Evolutionary conservation across 2,888 invertebrate genomes (phyloP).

Genomic region (Lamellibrachia columna): DNA sequence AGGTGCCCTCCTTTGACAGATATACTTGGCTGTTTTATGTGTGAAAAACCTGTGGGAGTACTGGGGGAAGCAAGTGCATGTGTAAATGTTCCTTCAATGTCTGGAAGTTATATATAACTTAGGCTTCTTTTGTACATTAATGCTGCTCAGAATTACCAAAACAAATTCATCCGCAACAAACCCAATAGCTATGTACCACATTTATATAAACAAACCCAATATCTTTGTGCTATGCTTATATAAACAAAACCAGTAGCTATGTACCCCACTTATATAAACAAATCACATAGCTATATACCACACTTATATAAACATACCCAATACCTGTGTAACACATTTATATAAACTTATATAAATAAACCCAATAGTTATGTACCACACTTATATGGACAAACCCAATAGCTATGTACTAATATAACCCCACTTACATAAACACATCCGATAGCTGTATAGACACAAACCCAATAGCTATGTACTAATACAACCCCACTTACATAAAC

Average conservation of each 20-base stretch:
- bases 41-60: no score
- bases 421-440: background rate
- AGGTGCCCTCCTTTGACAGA: no score
- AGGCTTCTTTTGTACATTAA: no score
- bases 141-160: no score
- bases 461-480: background rate
- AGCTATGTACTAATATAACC: background rate
- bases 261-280: background rate
- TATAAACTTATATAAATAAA: background rate
- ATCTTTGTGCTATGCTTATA: background rate
- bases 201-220: background rate
- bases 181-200: background rate
- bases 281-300: background rate
- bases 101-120: no score
- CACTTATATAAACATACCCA: no score
- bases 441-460: background rate
- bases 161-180: no score
- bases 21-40: no score
- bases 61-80: no score
- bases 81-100: no score
- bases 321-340: background rate
- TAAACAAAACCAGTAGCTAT: no score
- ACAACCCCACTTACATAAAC: background rate
- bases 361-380: background rate
- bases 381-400: background rate